A percentile compares a stretch with the other conserved stretches of the same genome.
Evolutionary conservation across 2,888 invertebrate species (phyloP).

Genomic region (Caenorhabditis doughertyi): DNA sequence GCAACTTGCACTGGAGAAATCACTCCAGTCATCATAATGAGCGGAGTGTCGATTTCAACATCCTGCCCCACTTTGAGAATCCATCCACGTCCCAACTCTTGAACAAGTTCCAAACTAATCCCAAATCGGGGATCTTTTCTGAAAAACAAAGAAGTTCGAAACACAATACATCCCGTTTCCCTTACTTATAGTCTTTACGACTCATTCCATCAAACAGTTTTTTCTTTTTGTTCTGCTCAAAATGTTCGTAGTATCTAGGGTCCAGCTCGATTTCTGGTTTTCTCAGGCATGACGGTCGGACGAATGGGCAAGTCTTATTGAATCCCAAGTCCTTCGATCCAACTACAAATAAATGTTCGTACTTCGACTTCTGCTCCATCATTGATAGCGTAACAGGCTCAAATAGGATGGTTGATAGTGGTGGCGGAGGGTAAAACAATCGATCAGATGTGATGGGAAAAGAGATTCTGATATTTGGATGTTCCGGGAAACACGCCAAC

Average conservation of each 20-base stretch:
- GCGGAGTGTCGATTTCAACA: neutral
- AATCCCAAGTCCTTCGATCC: constrained; percentile 5
- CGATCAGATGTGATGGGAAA: neutral
- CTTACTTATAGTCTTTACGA: too few relatives aligned
- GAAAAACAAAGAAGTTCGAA: neutral
- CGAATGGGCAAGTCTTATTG: neutral
- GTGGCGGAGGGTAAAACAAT: constrained; percentile 27
- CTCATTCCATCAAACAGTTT: too few relatives aligned
- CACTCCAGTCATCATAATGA: constrained; percentile 30
- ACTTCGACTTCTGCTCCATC: neutral
- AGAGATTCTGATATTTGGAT: constrained; percentile 20
- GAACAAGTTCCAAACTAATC: neutral
- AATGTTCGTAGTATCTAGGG: neutral
- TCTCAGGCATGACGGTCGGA: neutral
- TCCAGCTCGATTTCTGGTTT: neutral
- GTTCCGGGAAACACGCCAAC: neutral
- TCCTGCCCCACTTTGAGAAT: neutral
- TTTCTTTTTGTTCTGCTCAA: neutral
- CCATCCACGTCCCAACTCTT: constrained; percentile 13
- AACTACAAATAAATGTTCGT: neutral
- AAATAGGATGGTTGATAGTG: constrained; percentile 6
- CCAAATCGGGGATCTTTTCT: neutral
- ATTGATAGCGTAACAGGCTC: constrained; percentile 11
- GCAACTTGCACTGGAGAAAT: neutral
- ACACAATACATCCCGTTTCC: neutral